These are phyloP conservation scores for Pygoscelis adeliae DNA, from an alignment of 2,113 vertebrate genomes.

Conservation along the genomic window DNA sequence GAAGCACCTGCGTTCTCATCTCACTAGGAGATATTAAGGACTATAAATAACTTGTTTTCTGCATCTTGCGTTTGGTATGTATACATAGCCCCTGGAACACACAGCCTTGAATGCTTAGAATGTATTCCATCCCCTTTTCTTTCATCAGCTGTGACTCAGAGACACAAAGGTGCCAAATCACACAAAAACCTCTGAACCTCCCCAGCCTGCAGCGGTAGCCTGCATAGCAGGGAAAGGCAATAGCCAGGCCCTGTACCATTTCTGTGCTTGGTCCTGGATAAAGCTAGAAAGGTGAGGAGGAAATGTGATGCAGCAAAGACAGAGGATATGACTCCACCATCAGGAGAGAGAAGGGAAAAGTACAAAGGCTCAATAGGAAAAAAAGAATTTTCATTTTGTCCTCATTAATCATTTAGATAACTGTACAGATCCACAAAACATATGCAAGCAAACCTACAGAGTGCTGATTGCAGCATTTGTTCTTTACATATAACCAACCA, in stretches of 20 bases:
- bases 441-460: neutral
- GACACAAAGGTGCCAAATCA: neutral
- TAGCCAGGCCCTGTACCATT: fast-evolving
- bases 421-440: neutral
- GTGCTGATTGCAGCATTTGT: neutral
- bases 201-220: neutral
- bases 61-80: neutral
- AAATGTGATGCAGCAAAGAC: neutral
- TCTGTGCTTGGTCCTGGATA: neutral
- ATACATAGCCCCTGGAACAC: neutral
- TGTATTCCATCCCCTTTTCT: neutral
- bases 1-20: neutral
- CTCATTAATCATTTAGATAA: constrained; percentile 14
- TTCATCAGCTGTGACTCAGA: neutral
- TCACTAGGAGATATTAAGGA: neutral
- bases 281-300: neutral
- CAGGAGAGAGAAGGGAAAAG: constrained; percentile 8
- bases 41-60: neutral
- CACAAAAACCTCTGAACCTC: neutral
- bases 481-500: neutral
- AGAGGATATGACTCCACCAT: constrained; percentile 11
- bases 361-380: neutral
- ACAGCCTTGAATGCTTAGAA: neutral
- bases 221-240: neutral
- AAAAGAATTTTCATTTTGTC: constrained; percentile 6